A percentile compares a stretch with the other conserved stretches of the same genome.
Conservation (phyloP, 2,113 vertebrate species). For the Lynx canadensis region DNA sequence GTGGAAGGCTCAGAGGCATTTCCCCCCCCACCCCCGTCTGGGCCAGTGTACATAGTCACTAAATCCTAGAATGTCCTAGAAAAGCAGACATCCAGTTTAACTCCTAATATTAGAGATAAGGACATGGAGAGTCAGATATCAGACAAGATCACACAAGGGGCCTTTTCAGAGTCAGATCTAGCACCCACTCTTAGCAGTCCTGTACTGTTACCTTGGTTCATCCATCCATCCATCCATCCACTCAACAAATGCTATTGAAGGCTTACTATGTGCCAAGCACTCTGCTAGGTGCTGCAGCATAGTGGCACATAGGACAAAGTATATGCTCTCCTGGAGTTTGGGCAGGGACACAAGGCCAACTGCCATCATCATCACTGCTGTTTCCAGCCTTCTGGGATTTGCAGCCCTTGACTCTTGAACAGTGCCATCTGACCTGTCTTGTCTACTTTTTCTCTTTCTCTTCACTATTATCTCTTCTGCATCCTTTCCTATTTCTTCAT, state of each 20-base stretch:
- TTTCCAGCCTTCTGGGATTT: not conserved
- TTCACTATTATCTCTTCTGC: not conserved
- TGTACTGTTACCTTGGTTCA: not conserved
- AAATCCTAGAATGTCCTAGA: not conserved
- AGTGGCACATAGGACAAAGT: not conserved
- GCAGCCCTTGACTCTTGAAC: not conserved
- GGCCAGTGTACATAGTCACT: not conserved
- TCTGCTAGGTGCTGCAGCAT: not conserved
- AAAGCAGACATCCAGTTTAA: not conserved
- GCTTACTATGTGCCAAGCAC: not conserved
- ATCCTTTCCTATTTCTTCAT: not conserved
- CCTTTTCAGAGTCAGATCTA: not conserved
- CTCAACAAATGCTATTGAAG: not conserved
- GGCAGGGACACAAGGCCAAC: too few species aligned
- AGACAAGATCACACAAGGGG: not conserved
- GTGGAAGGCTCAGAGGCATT: not conserved
- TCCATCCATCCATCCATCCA: not conserved
- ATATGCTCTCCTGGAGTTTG: not conserved
- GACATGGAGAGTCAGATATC: not conserved
- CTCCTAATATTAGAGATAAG: not conserved
- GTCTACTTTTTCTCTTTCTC: not conserved
- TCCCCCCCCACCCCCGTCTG: not conserved
- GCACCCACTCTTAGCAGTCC: not conserved
- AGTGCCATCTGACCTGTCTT: rapidly evolving
- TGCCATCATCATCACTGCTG: not conserved